phyloP scores from a whole-genome alignment of 1,140 invertebrate species.

The Platyscapa corneri region DNA sequence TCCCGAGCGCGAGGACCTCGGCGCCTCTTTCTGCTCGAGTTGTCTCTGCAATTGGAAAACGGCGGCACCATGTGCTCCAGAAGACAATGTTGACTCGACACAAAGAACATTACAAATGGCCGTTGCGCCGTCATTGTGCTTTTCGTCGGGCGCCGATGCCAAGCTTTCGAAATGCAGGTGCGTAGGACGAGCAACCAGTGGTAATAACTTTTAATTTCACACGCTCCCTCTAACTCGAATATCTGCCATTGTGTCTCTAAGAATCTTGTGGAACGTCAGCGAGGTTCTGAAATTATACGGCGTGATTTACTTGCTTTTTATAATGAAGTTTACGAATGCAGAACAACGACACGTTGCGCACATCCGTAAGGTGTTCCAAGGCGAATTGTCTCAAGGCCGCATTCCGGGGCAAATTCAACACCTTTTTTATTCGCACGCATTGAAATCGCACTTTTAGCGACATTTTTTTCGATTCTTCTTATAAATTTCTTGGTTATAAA shows the following conservation, averaged over 20 bases:
- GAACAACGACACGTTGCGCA: background rate
- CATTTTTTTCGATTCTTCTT: too few relatives aligned
- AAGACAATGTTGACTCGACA: background rate
- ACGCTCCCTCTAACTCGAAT: background rate
- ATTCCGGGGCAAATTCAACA: too few relatives aligned
- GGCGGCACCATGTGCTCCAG: too few relatives aligned
- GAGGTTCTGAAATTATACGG: background rate
- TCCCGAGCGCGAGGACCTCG: background rate
- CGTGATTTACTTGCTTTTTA: background rate
- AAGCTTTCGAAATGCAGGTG: background rate
- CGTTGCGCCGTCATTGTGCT: background rate
- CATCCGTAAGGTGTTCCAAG: background rate
- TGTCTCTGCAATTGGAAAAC: background rate
- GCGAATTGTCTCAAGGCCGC: background rate
- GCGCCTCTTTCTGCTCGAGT: background rate
- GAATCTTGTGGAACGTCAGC: background rate
- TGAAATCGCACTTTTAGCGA: too few relatives aligned
- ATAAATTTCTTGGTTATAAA: too few relatives aligned
- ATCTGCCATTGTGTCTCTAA: background rate
- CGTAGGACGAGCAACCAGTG: background rate
- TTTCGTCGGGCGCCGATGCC: background rate
- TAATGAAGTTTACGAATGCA: background rate
- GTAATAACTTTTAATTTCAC: slow-evolving; percentile 33
- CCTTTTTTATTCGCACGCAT: too few relatives aligned
- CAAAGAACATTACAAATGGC: too few relatives aligned